Base-by-base conservation (phyloP, 2,888 invertebrate species). In the Cosmia trapezina region DNA sequence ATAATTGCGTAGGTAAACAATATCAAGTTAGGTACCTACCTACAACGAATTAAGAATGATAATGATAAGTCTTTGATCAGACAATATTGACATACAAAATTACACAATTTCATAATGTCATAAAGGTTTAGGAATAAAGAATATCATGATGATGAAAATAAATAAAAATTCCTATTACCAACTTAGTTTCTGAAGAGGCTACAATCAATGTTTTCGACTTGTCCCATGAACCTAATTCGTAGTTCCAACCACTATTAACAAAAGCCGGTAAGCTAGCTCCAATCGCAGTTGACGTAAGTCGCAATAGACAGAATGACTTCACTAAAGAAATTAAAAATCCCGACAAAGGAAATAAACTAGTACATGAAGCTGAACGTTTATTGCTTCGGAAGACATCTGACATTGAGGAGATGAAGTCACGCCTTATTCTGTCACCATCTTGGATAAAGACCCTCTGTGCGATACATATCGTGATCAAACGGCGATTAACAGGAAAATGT, bases 331-430 rank as follows among this genome's bases (percentile, higher is more conserved):
- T 63, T 63, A 73, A 45, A 28, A 78, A 80, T 73, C 63, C 51
- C 74, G 65, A 43, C 49, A 47, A 66, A 78, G 60, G 72, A 70
- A 74, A 82, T 70, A 66, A 70, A 57, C 61, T 53, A 66, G 66
- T 65, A 63, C 73, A 78, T 80, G 73, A 76, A 74, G 64, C 72
- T 67, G 64, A 60, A 86, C 80, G 63, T 84, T 76, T 74, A 84
- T 84, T 80, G 57, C 77, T 78, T 76, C 43, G 51, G 80, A 76
- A 72, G 70, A 78, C 70, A 80, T 64, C 59, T 76, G 86, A 80
- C 86, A 84, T 86, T 85, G 86, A 81, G 53, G 47, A 67, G 73
- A 86, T 85, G 86, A 85, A 84, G 80, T 85, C 85, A 85, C 73
- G 75, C n/a, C 28, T 78, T 82, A 85, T 80, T 80, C 63, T 63